Conservation (phyloP, 2,888 invertebrate species). For the Cryptus viduatorius region DNA sequence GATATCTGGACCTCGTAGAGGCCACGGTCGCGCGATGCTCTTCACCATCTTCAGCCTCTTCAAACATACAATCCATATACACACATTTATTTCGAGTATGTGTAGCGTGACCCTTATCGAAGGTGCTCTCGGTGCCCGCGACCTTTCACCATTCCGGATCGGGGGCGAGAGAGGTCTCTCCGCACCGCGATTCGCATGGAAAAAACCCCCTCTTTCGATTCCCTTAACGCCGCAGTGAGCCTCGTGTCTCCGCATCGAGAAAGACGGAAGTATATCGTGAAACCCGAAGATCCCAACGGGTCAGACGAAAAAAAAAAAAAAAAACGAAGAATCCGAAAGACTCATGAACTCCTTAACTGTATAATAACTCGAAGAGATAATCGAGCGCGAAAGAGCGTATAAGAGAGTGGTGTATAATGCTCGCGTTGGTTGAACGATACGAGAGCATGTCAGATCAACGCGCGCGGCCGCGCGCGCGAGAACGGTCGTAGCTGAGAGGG, state of each 20-base stretch:
- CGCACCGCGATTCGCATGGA: background rate
- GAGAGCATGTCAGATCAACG: slow-evolving; percentile 65
- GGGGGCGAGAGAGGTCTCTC: slow-evolving; percentile 40
- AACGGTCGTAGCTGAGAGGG: slow-evolving; percentile 11
- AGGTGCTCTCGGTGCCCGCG: slow-evolving; percentile 71
- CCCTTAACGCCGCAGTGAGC: slow-evolving; percentile 1
- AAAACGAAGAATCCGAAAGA: slow-evolving; percentile 45
- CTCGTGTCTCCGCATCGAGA: slow-evolving; percentile 17
- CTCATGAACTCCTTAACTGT: slow-evolving; percentile 68
- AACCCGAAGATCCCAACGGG: background rate
- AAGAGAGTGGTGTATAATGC: slow-evolving; percentile 32
- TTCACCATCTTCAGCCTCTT: background rate
- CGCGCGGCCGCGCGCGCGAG: slow-evolving; percentile 42
- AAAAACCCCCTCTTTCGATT: slow-evolving; percentile 15
- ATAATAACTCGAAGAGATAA: slow-evolving; percentile 80
- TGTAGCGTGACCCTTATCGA: slow-evolving; percentile 77
- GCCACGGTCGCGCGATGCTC: slow-evolving; percentile 50
- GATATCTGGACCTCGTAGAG: slow-evolving; percentile 64
- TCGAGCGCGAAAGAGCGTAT: slow-evolving; percentile 71
- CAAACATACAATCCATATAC: background rate
- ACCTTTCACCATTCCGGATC: slow-evolving; percentile 74
- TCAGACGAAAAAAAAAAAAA: slow-evolving; percentile 61
- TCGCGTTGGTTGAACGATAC: slow-evolving; percentile 46
- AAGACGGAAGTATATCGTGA: slow-evolving; percentile 28
- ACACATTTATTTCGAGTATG: slow-evolving; percentile 9